Evolutionary conservation across 1,140 invertebrate species (phyloP).

Genomic region (Yoshiicerus persimilis): DNA sequence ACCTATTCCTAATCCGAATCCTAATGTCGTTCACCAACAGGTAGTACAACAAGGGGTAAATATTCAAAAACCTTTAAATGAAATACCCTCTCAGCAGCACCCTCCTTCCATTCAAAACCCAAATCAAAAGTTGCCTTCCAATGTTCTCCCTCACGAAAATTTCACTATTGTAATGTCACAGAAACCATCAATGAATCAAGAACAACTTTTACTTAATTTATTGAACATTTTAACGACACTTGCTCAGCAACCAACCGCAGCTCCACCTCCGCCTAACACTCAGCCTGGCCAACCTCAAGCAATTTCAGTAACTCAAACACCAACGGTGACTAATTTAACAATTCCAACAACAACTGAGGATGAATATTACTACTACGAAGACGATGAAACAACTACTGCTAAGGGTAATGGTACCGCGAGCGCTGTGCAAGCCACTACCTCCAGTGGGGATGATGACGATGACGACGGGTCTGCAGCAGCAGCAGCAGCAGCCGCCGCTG

Average conservation of each 20-base stretch:
- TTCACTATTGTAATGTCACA: background rate
- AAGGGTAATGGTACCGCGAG: background rate
- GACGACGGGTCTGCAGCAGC: background rate
- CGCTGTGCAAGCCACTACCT: background rate
- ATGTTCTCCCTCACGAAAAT: background rate
- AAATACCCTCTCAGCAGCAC: background rate
- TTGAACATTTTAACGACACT: background rate
- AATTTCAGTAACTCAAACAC: background rate
- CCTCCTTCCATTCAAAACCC: background rate
- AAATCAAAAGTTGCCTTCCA: background rate
- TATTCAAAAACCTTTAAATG: background rate
- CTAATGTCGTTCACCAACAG: background rate
- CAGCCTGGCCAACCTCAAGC: background rate
- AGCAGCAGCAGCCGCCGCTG: background rate
- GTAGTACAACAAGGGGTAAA: background rate
- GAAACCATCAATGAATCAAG: background rate
- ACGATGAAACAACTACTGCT: background rate
- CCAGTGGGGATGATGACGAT: background rate
- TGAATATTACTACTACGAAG: constrained; percentile 1
- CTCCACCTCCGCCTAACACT: background rate
- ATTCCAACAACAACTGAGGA: background rate
- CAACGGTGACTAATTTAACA: background rate
- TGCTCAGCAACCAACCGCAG: background rate
- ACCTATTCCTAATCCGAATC: background rate
- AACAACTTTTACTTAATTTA: background rate